phyloP scores from a whole-genome alignment of 2,113 vertebrate genomes.

The Poeciliopsis prolifica region DNA sequence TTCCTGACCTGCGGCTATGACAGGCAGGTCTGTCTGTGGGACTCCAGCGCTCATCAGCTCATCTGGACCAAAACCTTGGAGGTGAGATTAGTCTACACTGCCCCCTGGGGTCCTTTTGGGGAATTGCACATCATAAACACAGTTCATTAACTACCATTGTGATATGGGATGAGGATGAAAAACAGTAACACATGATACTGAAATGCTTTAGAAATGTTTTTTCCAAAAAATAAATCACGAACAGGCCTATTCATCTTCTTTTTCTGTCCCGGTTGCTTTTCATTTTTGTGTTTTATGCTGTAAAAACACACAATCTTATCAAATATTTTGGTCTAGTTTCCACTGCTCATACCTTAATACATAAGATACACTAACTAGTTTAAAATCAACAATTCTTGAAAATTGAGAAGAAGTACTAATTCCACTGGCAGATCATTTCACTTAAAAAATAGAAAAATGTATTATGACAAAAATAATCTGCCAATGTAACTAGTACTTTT shows the following conservation, averaged over 20 bases:
- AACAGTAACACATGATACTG: not conserved
- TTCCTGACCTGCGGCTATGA: conserved; percentile 96
- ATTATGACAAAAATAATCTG: too few species aligned
- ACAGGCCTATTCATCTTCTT: not conserved
- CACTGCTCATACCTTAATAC: too few species aligned
- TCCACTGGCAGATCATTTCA: too few species aligned
- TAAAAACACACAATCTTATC: too few species aligned
- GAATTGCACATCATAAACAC: conserved; percentile 4
- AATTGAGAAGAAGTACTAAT: too few species aligned
- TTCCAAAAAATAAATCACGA: not conserved
- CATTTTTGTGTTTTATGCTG: not conserved
- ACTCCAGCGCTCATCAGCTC: conserved; percentile 88
- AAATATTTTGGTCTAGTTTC: too few species aligned
- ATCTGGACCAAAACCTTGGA: conserved; percentile 93
- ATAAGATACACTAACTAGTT: too few species aligned
- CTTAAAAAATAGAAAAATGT: too few species aligned
- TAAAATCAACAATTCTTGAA: too few species aligned
- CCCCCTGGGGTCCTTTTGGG: conserved; percentile 34
- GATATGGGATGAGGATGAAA: not conserved
- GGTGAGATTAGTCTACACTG: conserved; percentile 75
- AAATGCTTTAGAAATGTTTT: not conserved
- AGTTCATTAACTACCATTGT: not conserved
- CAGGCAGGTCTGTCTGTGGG: conserved; percentile 93
- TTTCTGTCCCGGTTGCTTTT: not conserved
- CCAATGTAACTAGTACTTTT: too few species aligned